Evolutionary conservation across 2,888 invertebrate species (phyloP), one percentile per base, ranked within the genome.

Genomic region (Eupeodes latifasciatus): DNA sequence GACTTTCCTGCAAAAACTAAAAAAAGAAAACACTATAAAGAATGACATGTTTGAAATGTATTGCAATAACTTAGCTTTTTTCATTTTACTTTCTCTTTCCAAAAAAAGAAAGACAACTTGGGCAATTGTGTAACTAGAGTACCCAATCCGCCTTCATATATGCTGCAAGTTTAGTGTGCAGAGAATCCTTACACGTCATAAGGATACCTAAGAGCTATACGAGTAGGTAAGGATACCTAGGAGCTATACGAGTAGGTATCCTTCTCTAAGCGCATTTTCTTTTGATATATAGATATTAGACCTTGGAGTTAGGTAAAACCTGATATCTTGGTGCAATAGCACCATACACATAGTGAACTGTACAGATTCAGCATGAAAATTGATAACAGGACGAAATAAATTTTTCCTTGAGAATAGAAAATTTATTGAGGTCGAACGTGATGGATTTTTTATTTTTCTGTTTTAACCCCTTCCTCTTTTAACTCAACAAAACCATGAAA

Each of bases 361-460:
- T 57, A 59, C 47, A 16, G 83, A 77, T 87, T 84, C 76, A 81
- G 12, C 72, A 80, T 72, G 87, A 84, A 87, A 87, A 87, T 84
- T 87, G 87, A 87, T 87, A 87, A 87, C 87, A 84, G 87, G 67
- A 80, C 62, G 84, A 77, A 87, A 84, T 84, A 84, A 84, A 84
- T 87, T 84, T 83, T 36, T 53, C 80, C 76, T 87, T 67, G 76
- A 81, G 80, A 84, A 80, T 77, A 76, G 84, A 81, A 77, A 87
- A 87, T 87, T 87, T 87, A 87, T 87, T 80, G 87, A 87, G 84
- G 87, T 84, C 84, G 84, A 84, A 87, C 87, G 80, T 84, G 87
- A 87, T 84, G 80, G 84, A 84, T 84, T 80, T 80, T 75, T 69
- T 75, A 74, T 66, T 40, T 27, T 27, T 19, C 19, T 19, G 1